These are phyloP conservation scores for Platerodrilus igneus DNA, from an alignment of 2,888 invertebrate genomes.

Conservation along the genomic window DNA sequence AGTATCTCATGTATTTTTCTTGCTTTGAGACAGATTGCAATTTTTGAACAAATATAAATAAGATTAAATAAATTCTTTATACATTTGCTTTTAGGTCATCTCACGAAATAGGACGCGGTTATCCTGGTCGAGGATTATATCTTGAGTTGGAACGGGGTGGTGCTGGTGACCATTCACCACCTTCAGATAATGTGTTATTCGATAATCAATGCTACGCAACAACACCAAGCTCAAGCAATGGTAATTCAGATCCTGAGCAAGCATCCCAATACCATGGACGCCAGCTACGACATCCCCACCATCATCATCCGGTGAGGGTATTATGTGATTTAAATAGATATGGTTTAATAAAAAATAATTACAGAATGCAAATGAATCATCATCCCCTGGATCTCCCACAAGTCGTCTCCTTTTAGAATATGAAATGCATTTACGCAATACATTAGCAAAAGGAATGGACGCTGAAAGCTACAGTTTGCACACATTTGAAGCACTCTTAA, in stretches of 20 bases:
- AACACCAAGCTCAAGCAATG: constrained; percentile 89
- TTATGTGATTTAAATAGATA: constrained; percentile 26
- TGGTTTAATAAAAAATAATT: constrained; percentile 1
- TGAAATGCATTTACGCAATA: constrained; percentile 90
- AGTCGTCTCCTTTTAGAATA: constrained; percentile 83
- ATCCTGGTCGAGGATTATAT: constrained; percentile 70
- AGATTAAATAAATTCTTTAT: not conserved
- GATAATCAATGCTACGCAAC: constrained; percentile 95
- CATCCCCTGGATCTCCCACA: constrained; percentile 78
- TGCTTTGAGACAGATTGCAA: constrained; percentile 4
- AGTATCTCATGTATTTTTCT: too few species aligned
- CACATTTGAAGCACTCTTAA: constrained; percentile 86
- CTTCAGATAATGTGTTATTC: constrained; percentile 89
- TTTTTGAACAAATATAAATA: not conserved
- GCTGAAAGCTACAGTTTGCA: constrained; percentile 92
- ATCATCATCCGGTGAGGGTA: constrained; percentile 62
- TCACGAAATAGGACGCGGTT: constrained; percentile 68
- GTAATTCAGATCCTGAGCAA: constrained; percentile 83
- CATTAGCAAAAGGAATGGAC: constrained; percentile 90
- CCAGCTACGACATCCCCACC: constrained; percentile 57
- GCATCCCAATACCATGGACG: constrained; percentile 59
- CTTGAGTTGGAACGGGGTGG: constrained; percentile 70
- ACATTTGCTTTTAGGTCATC: constrained; percentile 53
- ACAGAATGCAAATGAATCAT: constrained; percentile 63
- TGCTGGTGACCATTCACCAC: constrained; percentile 68